Evolutionary conservation across 2,113 vertebrate genomes (phyloP), one percentile per base, ranked within the genome.

Genomic region (Fulmarus glacialis): DNA sequence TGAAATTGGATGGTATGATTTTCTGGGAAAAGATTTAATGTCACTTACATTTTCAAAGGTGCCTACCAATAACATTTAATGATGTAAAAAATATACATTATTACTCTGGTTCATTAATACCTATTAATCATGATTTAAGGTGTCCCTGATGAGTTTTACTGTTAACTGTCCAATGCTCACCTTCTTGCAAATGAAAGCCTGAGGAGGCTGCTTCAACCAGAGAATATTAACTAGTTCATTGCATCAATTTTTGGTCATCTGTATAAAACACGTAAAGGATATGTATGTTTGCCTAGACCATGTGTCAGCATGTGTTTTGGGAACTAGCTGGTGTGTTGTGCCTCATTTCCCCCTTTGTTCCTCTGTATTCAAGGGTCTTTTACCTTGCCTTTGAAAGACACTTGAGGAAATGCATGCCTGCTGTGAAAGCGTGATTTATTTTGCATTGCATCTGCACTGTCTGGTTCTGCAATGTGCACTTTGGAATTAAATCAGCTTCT

Each of bases 391-490:
- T 43, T 82, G 81, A 79, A 87, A 96, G 89, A 87, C 62, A 87
- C 70, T 95, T 94, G 87, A 95, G 73, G 73, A 96, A 93, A 79
- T 75, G 45, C 73, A 64, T 42, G 48, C 93, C 95, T 96, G 91
- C 96, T 97, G 95, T 87, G 96, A 96, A 72, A 91, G 22, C 64
- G 64, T 63, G 59, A 84, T 97, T 96, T 89, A 89, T 94, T 96
- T 97, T 93, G 75, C 75, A 86, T 91, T 85, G 53, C 89, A 73
- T 87, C 87, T 84, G 80, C 66, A 38, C 48, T 64, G 50, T 73
- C 90, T 96, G 68, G 72, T 87, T 95, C 86, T 84, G 22, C 55
- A 89, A 84, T 29, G 75, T 88, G 87, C 60, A 11, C 40, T 91
- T 58, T 71, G 70, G 66, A 93, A 95, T 92, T 89, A 87, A 93